Evolutionary conservation across 2,797 vertebrate species (phyloP).

Genomic region (Staurois parvus): DNA sequence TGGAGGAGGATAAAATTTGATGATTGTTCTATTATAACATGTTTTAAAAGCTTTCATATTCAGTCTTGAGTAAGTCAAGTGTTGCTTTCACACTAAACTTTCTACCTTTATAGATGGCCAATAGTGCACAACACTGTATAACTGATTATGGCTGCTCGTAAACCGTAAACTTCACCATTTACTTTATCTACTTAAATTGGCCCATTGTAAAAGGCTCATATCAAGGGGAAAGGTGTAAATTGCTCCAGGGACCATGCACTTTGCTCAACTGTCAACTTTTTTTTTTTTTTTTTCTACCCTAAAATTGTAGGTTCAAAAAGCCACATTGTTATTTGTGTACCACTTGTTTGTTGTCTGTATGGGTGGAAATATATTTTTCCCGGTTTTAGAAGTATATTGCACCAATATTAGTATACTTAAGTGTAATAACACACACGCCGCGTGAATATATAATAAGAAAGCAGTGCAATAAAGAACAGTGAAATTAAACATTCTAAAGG

Average conservation of each 20-base stretch:
- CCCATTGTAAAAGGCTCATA: constrained; percentile 34
- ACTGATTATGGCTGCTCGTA: constrained; percentile 29
- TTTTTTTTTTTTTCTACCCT: background rate
- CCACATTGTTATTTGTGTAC: background rate
- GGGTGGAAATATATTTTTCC: background rate
- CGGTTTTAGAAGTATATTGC: background rate
- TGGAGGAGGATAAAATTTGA: no score
- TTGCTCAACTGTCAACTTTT: constrained; percentile 14
- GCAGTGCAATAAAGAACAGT: background rate
- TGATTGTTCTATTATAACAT: no score
- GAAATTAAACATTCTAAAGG: no score
- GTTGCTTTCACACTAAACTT: background rate
- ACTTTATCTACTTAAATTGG: constrained; percentile 41
- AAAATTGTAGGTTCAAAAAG: constrained; percentile 5
- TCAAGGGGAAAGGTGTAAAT: constrained; percentile 40
- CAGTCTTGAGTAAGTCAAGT: background rate
- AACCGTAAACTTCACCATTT: constrained; percentile 3
- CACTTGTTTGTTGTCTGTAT: background rate
- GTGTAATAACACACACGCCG: background rate
- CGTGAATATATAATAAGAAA: background rate
- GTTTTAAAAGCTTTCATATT: no score
- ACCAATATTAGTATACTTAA: background rate
- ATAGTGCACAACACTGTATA: background rate
- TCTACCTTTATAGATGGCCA: background rate
- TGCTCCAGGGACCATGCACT: constrained; percentile 19